Evolutionary conservation across 2,113 vertebrate species (phyloP), one percentile per base, ranked within the genome.

Genomic region (Ictidomys tridecemlineatus): DNA sequence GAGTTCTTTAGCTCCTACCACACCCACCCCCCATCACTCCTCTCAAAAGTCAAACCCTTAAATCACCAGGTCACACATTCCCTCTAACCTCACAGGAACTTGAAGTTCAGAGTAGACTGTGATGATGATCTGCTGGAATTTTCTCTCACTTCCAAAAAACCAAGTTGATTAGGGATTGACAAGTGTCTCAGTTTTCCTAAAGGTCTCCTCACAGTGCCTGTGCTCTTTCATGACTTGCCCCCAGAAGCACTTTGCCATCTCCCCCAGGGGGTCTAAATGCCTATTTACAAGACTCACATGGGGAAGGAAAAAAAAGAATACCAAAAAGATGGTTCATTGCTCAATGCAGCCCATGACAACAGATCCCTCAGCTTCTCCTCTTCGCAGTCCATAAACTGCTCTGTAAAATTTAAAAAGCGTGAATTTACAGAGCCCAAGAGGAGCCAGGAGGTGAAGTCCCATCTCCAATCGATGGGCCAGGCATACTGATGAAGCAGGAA

Each of bases 351-450:
- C 93, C 97, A 72, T 98, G 97, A 98, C 97, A 92, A 97, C 93
- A 97, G 84, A 90, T 67, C 10, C 73, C 72, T 45, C 24, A 42
- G 58, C 51, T 87, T 63, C 45, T 67, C 28, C n/a, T 56, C 58
- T 39, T 90, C 18, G 51, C 56, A 90, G 76, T 96, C 92, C 1
- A 77, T 97, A 98, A 98, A 98, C 58, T 92, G 20, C 93, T 95
- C 93, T 96, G 87, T 98, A 98, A 97, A 97, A 97, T 97, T 94
- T 95, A 92, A 95, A 96, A 96, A 97, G 97, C 32, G 0, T 97
- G 90, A 97, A 96, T 95, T 98, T 97, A 97, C 30, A 91, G 95
- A 89, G 78, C 85, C 39, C 20, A 22, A 95, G 85, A 93, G 76
- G 80, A 94, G 86, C 32, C 73, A 92, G 30, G 78, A 94, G 89